A percentile compares a stretch with the other conserved stretches of the same genome.
phyloP scores from a whole-genome alignment of 2,888 invertebrate genomes.

The Synergus japonicus region DNA sequence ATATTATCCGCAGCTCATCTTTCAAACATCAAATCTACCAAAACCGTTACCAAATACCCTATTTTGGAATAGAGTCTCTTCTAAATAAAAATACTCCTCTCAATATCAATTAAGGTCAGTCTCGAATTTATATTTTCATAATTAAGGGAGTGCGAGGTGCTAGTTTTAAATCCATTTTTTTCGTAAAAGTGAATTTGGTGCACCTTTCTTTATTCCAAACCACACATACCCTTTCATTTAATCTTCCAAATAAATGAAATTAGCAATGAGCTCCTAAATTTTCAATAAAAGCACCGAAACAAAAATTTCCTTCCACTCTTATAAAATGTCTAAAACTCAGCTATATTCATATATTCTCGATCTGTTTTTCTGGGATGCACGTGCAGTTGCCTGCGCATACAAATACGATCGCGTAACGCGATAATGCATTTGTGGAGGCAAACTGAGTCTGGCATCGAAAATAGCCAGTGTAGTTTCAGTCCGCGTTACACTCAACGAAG shows the following conservation, averaged over 20 bases:
- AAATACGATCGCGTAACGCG: conserved; percentile 30
- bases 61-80: background rate
- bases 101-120: no score
- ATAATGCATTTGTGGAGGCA: conserved; percentile 30
- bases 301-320: background rate
- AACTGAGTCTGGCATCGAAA: conserved; percentile 33
- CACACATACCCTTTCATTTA: no score
- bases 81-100: no score
- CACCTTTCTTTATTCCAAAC: background rate
- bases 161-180: background rate
- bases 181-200: no score
- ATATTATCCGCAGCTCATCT: background rate
- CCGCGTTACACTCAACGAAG: conserved; percentile 21
- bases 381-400: conserved; percentile 18
- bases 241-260: no score
- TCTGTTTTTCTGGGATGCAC: conserved; percentile 20
- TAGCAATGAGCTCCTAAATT: no score
- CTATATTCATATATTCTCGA: background rate
- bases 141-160: no score
- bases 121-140: no score
- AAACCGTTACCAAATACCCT: background rate
- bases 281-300: background rate
- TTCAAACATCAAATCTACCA: background rate
- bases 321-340: background rate
- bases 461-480: conserved; percentile 32